These are phyloP conservation scores for Deilephila porcellus DNA, from an alignment of 2,888 invertebrate genomes.

Conservation along the genomic window DNA sequence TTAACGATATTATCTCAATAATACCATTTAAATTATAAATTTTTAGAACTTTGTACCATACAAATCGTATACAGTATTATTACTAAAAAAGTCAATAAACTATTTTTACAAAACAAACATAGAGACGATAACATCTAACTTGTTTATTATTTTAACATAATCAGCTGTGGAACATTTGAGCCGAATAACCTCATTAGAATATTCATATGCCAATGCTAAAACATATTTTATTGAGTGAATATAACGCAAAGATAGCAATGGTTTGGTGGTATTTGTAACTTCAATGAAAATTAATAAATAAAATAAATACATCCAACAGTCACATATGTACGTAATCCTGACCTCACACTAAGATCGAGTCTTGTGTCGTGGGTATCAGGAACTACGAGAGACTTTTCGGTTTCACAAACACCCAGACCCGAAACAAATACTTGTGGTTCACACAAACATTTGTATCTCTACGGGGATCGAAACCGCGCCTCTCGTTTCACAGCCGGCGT, in stretches of 20 bases:
- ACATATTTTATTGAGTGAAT: background rate
- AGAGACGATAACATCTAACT: slow-evolving; percentile 10
- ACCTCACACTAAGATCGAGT: too few relatives aligned
- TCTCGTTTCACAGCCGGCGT: too few relatives aligned
- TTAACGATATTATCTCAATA: background rate
- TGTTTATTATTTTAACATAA: slow-evolving; percentile 23
- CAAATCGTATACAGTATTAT: background rate
- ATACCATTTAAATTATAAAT: background rate
- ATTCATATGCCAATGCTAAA: background rate
- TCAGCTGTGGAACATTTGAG: slow-evolving; percentile 23
- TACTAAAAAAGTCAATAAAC: background rate
- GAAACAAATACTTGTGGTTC: too few relatives aligned
- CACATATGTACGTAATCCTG: too few relatives aligned
- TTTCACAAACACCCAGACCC: too few relatives aligned
- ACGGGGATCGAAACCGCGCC: too few relatives aligned
- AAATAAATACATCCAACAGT: too few relatives aligned
- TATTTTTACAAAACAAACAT: background rate
- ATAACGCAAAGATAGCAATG: background rate
- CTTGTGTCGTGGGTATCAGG: too few relatives aligned
- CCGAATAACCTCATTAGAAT: slow-evolving; percentile 23
- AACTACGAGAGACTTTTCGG: too few relatives aligned
- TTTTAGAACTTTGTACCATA: background rate
- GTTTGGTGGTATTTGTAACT: background rate
- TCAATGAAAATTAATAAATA: too few relatives aligned
- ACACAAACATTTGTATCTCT: too few relatives aligned